Percentiles rank a stretch among this genome's conserved stretches.
These are phyloP conservation scores for Yponomeuta plumbellus DNA, from an alignment of 2,888 invertebrate species.

Conservation along the genomic window DNA sequence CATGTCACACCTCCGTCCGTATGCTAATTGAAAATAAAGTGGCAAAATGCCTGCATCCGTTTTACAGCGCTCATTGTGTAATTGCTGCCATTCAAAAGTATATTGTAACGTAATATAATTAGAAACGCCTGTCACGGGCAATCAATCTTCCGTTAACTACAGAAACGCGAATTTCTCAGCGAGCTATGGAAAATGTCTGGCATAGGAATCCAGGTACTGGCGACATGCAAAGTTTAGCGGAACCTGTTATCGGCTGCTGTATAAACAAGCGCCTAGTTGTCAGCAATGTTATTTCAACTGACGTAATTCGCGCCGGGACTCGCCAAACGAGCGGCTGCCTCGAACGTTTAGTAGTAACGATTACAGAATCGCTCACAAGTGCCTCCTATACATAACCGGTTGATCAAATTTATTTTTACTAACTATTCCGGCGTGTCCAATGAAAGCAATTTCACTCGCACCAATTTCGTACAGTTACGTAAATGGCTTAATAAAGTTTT, in stretches of 20 bases:
- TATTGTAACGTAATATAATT: slow-evolving; percentile 26
- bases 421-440: slow-evolving; percentile 1
- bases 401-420: slow-evolving; percentile 10
- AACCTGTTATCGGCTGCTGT: not conserved
- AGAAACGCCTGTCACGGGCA: slow-evolving; percentile 45
- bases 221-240: slow-evolving; percentile 1
- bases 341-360: slow-evolving; percentile 6
- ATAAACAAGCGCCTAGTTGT: slow-evolving; percentile 12
- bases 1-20: slow-evolving; percentile 39
- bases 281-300: slow-evolving; percentile 11
- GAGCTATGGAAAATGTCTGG: slow-evolving; percentile 57
- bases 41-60: slow-evolving; percentile 29
- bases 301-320: slow-evolving; percentile 12
- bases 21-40: slow-evolving; percentile 41
- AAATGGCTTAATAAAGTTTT: slow-evolving; percentile 8
- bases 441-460: slow-evolving; percentile 7
- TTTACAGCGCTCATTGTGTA: slow-evolving; percentile 38
- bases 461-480: slow-evolving; percentile 5
- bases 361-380: slow-evolving; percentile 5
- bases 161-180: slow-evolving; percentile 54
- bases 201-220: not conserved
- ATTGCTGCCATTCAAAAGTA: slow-evolving; percentile 45
- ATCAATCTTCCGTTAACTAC: slow-evolving; percentile 45
- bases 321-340: not conserved
- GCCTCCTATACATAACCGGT: slow-evolving; percentile 3